These are phyloP conservation scores for Gorsachius magnificus DNA, from an alignment of 2,797 vertebrate genomes.

Conservation along the genomic window DNA sequence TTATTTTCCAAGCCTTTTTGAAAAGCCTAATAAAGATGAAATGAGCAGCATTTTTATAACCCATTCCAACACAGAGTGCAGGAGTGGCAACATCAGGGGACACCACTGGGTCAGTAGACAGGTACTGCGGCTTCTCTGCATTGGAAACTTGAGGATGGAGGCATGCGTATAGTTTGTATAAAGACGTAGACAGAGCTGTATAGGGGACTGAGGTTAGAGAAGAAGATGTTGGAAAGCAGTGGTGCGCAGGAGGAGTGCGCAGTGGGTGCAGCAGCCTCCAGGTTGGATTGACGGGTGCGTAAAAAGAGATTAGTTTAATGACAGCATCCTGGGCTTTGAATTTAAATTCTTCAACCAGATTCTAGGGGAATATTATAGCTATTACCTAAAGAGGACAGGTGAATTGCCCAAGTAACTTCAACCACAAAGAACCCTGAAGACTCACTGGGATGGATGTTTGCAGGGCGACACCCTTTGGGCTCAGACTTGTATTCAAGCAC, in stretches of 20 bases:
- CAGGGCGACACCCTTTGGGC: background rate
- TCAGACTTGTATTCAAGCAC: background rate
- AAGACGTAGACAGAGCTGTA: background rate
- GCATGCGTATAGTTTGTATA: background rate
- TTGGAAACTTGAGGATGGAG: background rate
- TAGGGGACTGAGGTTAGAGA: background rate
- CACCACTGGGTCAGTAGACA: background rate
- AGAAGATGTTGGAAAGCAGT: background rate
- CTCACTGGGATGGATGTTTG: background rate
- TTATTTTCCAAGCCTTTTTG: background rate
- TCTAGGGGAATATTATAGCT: background rate
- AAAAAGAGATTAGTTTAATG: background rate
- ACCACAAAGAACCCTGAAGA: background rate
- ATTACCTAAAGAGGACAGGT: background rate
- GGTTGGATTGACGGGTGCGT: background rate
- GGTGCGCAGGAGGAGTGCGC: background rate
- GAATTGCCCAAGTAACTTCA: background rate
- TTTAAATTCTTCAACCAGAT: background rate
- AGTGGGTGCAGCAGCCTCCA: background rate
- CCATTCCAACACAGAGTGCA: background rate
- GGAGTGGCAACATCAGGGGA: background rate
- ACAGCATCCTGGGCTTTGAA: background rate
- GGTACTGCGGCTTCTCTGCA: background rate
- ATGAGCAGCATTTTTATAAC: background rate
- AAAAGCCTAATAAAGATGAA: background rate